Base-by-base conservation (phyloP, 2,797 vertebrate genomes). In the Lerista edwardsae region DNA sequence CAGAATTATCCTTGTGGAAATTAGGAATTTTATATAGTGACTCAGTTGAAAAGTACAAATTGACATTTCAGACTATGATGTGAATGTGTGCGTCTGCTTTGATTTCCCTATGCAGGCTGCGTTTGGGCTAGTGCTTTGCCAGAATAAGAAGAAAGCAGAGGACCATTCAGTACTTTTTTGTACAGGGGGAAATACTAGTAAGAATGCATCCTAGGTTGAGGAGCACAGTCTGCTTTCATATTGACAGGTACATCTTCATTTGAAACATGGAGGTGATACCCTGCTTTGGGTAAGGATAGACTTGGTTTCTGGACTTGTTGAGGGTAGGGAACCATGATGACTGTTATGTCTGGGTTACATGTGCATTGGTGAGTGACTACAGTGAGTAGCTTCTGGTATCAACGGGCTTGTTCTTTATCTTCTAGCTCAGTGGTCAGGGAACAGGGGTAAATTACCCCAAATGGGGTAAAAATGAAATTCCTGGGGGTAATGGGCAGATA, bases 231-330 rank as follows among this genome's bases (percentile, higher is more conserved):
- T 83, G 85, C 41, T 0, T 29, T 75, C 79, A 84, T 86, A 62
- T 93, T 77, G 88, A 72, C 4, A 68, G 78, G 39, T 10, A 19
- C 72, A 27, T n/a, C 57, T 62, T 83, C 79, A 67, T 90, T 82
- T 81, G 87, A 86, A 82, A 19, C 71, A 78, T 67, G 55, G 82
- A 90, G 34, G 64, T 79, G 73, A 39, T 68, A 65, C 5, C 19
- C 15, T 47, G 23, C 23, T 78, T 79, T 29, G 31, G 31, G 29
- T 55, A 55, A 65, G n/a, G 61, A 51, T 36, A 64, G 31, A 72
- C 8, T 39, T 44, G 41, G 57, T 27, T 83, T 78, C 59, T 62
- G 17, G 36, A n/a, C 17, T 78, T 51, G 36, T 47, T 55, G 75
- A 17, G 29, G 36, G 17, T 19, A 62, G 21, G 69, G 29, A 29